Evolutionary conservation across 2,797 vertebrate genomes (phyloP).

Genomic region (Enteromius viviparus): DNA sequence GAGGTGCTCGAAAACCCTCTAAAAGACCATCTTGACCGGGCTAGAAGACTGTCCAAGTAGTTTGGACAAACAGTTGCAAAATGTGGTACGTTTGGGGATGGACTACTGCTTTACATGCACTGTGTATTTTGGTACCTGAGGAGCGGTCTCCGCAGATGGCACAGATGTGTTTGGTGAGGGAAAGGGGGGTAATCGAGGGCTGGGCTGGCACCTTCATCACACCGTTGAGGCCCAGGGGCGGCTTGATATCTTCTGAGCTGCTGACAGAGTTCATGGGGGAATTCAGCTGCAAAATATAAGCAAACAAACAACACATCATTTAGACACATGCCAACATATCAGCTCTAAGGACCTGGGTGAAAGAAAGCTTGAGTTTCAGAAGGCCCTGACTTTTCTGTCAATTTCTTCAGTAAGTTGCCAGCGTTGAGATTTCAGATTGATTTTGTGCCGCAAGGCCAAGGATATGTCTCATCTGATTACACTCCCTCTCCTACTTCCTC

Average conservation of each 20-base stretch:
- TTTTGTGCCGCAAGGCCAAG: constrained; percentile 7
- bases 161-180: constrained; percentile 99
- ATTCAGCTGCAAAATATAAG: constrained; percentile 87
- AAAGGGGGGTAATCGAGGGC: constrained; percentile 85
- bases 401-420: neutral
- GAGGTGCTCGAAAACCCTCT: neutral
- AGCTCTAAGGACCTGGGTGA: neutral
- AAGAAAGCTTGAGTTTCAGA: neutral
- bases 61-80: no score
- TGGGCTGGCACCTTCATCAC: constrained; percentile 96
- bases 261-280: constrained; percentile 97
- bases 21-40: neutral
- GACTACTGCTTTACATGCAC: neutral
- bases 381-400: constrained; percentile 18
- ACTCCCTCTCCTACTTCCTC: constrained; percentile 48
- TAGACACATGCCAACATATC: constrained; percentile 41
- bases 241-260: constrained; percentile 98
- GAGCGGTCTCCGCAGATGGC: constrained; percentile 99
- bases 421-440: constrained; percentile 30
- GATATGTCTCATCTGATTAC: constrained; percentile 40
- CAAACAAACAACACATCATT: constrained; percentile 67
- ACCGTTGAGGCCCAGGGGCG: constrained; percentile 94
- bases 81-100: no score
- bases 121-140: constrained; percentile 81
- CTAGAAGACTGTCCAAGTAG: neutral